phyloP scores from a whole-genome alignment of 2,888 invertebrate species.

The Mesoligia furuncula region DNA sequence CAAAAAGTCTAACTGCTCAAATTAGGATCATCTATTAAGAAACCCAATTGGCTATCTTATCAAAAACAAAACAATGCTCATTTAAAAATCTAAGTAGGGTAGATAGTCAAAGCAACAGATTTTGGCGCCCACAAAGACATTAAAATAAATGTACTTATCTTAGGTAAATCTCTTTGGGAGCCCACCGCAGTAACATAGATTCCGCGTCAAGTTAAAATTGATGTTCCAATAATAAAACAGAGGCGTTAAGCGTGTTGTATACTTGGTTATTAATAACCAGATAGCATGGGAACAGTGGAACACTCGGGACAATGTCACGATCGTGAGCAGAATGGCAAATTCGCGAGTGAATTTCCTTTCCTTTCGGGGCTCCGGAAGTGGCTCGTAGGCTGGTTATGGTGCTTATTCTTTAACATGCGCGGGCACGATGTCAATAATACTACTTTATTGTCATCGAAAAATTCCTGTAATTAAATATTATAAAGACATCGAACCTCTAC shows the following conservation, averaged over 20 bases:
- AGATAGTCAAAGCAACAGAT: neutral
- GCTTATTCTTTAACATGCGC: slow-evolving; percentile 80
- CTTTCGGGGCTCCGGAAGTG: slow-evolving; percentile 87
- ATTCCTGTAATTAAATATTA: slow-evolving; percentile 36
- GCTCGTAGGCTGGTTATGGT: slow-evolving; percentile 74
- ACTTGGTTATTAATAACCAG: slow-evolving; percentile 74
- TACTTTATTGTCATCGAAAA: slow-evolving; percentile 53
- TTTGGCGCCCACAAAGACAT: neutral
- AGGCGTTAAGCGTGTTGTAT: slow-evolving; percentile 61
- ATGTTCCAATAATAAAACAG: slow-evolving; percentile 27
- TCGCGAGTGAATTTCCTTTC: slow-evolving; percentile 86
- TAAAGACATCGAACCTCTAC: neutral
- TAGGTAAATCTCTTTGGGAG: neutral
- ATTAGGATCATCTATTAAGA: neutral
- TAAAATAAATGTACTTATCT: no score
- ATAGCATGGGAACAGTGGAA: slow-evolving; percentile 77
- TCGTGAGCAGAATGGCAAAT: slow-evolving; percentile 83
- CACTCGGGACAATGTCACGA: slow-evolving; percentile 73
- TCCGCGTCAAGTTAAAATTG: slow-evolving; percentile 11
- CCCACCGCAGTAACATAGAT: neutral
- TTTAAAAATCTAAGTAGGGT: neutral
- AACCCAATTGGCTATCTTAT: neutral
- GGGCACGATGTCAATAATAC: slow-evolving; percentile 79
- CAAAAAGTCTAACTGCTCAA: neutral
- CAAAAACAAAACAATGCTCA: neutral